These are phyloP conservation scores for Bolborhynchus lineola DNA, from an alignment of 2,113 vertebrate species.

Conservation along the genomic window DNA sequence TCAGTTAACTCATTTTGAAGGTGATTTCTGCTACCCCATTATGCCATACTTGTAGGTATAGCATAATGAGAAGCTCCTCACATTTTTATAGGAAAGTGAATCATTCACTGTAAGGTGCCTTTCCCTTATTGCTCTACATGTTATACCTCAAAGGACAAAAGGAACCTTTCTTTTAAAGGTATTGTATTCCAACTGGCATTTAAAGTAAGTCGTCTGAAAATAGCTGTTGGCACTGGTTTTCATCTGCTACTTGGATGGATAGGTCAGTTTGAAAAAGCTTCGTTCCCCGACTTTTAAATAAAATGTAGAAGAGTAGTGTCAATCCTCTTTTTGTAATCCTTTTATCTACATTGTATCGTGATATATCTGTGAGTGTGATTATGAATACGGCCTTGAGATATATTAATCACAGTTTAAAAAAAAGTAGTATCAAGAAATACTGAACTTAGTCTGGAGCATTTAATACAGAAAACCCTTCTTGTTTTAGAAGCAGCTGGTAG, in stretches of 20 bases:
- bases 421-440: not conserved
- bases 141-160: not conserved
- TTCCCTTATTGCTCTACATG: not conserved
- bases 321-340: not conserved
- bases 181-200: not conserved
- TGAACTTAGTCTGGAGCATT: not conserved
- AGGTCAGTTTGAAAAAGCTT: not conserved
- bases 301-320: not conserved
- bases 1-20: not conserved
- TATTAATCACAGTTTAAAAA: not conserved
- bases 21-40: not conserved
- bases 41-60: not conserved
- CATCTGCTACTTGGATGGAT: not conserved
- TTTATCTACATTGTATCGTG: not conserved
- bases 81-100: not conserved
- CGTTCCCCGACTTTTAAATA: not conserved
- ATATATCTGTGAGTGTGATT: not conserved
- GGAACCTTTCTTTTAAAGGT: not conserved
- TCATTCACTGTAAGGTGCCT: not conserved
- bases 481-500: not conserved
- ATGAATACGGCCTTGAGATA: not conserved
- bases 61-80: not conserved
- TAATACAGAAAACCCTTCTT: not conserved
- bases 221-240: not conserved
- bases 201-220: not conserved